Conservation (phyloP, 2,888 invertebrate genomes). For the Holacanthella duospinosa region DNA sequence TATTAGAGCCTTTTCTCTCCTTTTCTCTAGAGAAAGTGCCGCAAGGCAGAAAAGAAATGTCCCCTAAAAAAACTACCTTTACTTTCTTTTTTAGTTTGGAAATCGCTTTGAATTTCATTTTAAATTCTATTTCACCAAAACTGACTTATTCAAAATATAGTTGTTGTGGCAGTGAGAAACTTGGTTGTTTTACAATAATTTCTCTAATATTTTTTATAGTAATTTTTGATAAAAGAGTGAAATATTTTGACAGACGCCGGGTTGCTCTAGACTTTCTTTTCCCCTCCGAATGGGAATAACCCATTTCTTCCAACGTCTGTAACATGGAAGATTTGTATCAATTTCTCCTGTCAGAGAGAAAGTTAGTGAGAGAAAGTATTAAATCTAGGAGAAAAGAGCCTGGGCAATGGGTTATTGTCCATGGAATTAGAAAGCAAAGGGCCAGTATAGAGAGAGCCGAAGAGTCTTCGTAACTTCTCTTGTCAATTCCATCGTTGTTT, state of each 20-base stretch:
- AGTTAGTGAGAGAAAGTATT: not conserved
- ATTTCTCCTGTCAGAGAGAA: conserved; percentile 33
- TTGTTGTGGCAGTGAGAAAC: too few relatives aligned
- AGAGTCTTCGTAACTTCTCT: not conserved
- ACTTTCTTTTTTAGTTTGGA: too few relatives aligned
- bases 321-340: conserved; percentile 37
- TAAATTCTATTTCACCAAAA: not conserved
- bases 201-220: not conserved
- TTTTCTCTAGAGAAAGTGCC: conserved; percentile 15
- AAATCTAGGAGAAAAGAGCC: not conserved
- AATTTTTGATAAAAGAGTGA: conserved; percentile 9
- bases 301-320: conserved; percentile 5
- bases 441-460: too few relatives aligned
- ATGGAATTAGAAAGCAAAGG: not conserved
- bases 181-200: too few relatives aligned
- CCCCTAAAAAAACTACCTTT: conserved; percentile 22
- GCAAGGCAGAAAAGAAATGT: conserved; percentile 25
- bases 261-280: too few relatives aligned
- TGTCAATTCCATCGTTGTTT: not conserved
- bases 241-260: conserved; percentile 12
- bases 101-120: not conserved
- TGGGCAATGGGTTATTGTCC: not conserved
- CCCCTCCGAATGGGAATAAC: conserved; percentile 6
- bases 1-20: conserved; percentile 1
- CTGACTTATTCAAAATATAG: too few relatives aligned